phyloP scores from a whole-genome alignment of 2,888 invertebrate species.

The Rosalia funebris region DNA sequence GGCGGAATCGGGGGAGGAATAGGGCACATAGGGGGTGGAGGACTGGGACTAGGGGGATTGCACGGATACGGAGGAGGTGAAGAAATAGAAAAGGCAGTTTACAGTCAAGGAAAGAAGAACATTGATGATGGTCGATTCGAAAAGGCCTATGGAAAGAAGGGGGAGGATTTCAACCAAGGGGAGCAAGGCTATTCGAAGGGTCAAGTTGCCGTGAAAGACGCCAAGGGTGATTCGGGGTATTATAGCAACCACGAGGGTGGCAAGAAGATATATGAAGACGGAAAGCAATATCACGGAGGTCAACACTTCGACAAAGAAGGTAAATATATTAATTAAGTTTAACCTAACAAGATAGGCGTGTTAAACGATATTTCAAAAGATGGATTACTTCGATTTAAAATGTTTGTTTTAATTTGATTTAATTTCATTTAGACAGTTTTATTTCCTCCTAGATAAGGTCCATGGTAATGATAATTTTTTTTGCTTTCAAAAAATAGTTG shows the following conservation, averaged over 20 bases:
- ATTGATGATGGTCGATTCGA: conserved; percentile 66
- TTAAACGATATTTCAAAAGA: too few species aligned
- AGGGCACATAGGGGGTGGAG: conserved; percentile 57
- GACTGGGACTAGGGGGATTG: conserved; percentile 58
- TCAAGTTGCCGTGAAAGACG: conserved; percentile 62
- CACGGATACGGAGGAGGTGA: conserved; percentile 54
- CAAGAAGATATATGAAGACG: conserved; percentile 70
- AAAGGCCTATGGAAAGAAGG: conserved; percentile 67
- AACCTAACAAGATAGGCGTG: too few species aligned
- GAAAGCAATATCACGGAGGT: conserved; percentile 69
- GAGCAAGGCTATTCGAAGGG: conserved; percentile 69
- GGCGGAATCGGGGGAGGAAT: too few species aligned
- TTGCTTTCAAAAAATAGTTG: too few species aligned
- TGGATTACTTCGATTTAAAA: too few species aligned
- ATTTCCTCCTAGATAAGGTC: too few species aligned
- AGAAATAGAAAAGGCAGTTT: conserved; percentile 68
- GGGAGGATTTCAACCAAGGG: conserved; percentile 68
- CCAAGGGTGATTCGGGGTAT: conserved; percentile 65
- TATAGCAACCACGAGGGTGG: conserved; percentile 69
- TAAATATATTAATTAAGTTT: too few species aligned
- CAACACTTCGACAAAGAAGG: conserved; percentile 70
- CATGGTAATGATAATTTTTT: too few species aligned
- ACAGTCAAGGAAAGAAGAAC: conserved; percentile 69
- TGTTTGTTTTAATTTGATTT: too few species aligned
- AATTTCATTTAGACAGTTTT: too few species aligned